Percentiles rank a stretch among this genome's conserved stretches.
These are phyloP conservation scores for Linnaemya vulpina DNA, from an alignment of 2,888 invertebrate genomes.

Conservation along the genomic window DNA sequence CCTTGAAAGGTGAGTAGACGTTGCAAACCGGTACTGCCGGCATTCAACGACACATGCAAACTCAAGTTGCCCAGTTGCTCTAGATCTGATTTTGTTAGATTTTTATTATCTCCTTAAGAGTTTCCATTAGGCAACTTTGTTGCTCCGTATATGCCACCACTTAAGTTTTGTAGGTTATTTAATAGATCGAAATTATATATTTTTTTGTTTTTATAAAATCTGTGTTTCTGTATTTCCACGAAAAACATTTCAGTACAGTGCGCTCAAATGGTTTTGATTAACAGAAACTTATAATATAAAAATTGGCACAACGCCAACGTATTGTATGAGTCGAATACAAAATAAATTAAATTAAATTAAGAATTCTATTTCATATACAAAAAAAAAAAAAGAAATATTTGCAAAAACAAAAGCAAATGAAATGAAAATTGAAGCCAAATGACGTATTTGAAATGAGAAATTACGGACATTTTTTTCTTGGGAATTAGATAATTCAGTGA, in stretches of 20 bases:
- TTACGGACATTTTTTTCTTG: background rate
- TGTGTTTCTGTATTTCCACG: background rate
- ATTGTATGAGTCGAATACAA: background rate
- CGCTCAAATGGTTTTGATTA: constrained; percentile 33
- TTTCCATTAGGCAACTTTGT: constrained; percentile 14
- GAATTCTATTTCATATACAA: constrained; percentile 12
- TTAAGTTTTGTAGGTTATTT: constrained; percentile 6
- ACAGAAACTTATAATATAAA: constrained; percentile 8
- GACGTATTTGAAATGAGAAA: constrained; percentile 1
- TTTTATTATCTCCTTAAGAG: background rate
- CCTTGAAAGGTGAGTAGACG: constrained; percentile 90
- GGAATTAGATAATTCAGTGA: background rate
- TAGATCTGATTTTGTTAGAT: background rate
- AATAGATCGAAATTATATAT: background rate
- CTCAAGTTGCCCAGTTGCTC: too few relatives aligned
- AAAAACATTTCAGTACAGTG: constrained; percentile 44
- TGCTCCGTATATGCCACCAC: constrained; percentile 5
- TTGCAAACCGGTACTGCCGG: background rate
- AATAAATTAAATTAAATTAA: background rate
- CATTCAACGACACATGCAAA: background rate
- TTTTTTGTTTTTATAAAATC: background rate
- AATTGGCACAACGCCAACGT: constrained; percentile 45
- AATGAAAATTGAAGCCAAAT: background rate
- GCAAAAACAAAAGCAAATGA: background rate
- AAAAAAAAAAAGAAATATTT: constrained; percentile 8